Conservation (phyloP, 2,113 vertebrate species). For the Smithornis capensis region DNA sequence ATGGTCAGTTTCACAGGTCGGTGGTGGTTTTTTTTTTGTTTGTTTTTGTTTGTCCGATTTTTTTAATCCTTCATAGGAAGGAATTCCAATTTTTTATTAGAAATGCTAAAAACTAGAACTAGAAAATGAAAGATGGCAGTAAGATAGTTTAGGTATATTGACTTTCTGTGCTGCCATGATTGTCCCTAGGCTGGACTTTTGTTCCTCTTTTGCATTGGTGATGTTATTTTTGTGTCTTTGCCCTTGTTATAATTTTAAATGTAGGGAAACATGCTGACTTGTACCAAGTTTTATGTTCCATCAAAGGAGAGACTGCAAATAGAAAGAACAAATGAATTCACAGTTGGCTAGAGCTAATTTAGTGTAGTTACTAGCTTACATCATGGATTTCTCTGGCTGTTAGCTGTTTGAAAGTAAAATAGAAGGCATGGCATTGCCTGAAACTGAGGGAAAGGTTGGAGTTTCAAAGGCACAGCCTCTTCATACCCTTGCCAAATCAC, state of each 20-base stretch:
- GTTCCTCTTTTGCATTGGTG: not conserved
- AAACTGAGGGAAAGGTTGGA: not conserved
- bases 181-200: not conserved
- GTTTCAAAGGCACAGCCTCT: not conserved
- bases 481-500: not conserved
- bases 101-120: not conserved
- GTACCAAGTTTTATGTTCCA: not conserved
- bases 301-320: not conserved
- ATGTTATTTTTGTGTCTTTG: not conserved
- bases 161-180: not conserved
- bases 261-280: not conserved
- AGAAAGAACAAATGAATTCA: slow-evolving; percentile 17
- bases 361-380: not conserved
- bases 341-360: not conserved
- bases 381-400: not conserved
- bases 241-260: not conserved
- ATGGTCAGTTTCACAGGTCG: not conserved
- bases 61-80: not conserved
- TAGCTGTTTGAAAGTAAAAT: not conserved
- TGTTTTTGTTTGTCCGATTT: too few relatives aligned
- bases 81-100: not conserved
- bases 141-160: not conserved
- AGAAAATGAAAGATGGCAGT: not conserved
- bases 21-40: fast-evolving
- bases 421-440: not conserved